Percentiles rank a stretch among this genome's conserved stretches.
Conservation (phyloP, 2,797 vertebrate genomes). For the Trichosurus vulpecula region DNA sequence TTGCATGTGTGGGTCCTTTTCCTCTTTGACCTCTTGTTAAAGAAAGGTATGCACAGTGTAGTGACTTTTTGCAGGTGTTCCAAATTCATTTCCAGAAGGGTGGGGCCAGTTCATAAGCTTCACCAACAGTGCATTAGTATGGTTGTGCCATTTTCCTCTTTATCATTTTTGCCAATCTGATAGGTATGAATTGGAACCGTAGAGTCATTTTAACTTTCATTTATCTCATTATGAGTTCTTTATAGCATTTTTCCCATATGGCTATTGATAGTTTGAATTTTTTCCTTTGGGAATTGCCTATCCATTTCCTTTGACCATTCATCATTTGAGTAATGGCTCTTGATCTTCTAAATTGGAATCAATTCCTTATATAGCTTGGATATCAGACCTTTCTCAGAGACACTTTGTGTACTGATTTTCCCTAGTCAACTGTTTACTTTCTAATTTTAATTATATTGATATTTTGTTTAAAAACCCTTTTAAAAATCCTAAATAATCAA, state of each 20-base stretch:
- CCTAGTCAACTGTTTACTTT: background rate
- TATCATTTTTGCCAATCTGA: background rate
- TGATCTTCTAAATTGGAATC: background rate
- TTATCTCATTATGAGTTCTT: background rate
- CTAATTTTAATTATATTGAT: background rate
- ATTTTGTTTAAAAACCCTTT: background rate
- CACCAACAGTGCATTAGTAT: background rate
- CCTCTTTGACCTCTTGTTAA: background rate
- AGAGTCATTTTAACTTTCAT: background rate
- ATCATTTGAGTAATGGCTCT: background rate
- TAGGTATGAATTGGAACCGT: background rate
- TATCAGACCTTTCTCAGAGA: background rate
- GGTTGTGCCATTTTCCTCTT: background rate
- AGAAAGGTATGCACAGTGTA: background rate
- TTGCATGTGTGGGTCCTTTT: background rate
- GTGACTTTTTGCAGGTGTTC: background rate
- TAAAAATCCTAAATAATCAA: background rate
- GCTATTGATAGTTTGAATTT: background rate
- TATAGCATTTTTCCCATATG: background rate
- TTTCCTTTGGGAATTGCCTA: background rate
- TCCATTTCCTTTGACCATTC: background rate
- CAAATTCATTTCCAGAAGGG: background rate
- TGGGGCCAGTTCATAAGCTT: background rate
- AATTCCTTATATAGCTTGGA: background rate
- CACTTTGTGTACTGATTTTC: background rate